Conservation (phyloP, 2,888 invertebrate species). For the Auanema freiburgensis region DNA sequence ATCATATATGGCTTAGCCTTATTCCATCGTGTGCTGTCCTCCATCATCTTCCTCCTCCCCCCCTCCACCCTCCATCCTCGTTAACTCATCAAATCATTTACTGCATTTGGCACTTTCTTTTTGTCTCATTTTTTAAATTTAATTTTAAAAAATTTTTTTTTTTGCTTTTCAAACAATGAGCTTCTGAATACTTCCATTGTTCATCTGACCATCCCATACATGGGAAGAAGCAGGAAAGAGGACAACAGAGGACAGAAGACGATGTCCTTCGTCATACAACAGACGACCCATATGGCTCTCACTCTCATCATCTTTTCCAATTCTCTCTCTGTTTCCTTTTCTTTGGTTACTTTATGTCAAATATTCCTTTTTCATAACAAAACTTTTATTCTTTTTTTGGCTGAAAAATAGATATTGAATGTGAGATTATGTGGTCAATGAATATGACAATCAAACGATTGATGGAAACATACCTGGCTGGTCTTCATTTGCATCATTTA, state of each 20-base stretch:
- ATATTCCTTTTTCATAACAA: constrained; percentile 2
- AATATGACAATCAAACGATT: no score
- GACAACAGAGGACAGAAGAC: no score
- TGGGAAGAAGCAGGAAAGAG: no score
- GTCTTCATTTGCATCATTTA: no score
- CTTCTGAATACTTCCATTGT: no score
- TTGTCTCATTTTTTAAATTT: not conserved
- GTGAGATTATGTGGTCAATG: no score
- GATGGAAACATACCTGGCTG: no score
- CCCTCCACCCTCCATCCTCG: constrained; percentile 20
- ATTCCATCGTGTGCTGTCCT: constrained; percentile 7
- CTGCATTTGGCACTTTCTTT: constrained; percentile 10
- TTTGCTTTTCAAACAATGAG: not conserved
- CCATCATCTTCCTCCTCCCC: constrained; percentile 15
- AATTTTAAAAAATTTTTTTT: constrained; percentile 4
- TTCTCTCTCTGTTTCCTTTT: not conserved
- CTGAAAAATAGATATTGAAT: no score
- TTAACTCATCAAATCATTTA: constrained; percentile 12
- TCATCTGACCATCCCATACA: no score
- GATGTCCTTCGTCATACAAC: no score
- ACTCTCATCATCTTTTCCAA: not conserved
- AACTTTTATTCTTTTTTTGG: not conserved
- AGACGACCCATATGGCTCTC: not conserved
- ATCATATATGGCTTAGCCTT: no score
- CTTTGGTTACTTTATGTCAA: not conserved